A percentile compares a stretch with the other conserved stretches of the same genome.
phyloP scores from a whole-genome alignment of 2,888 invertebrate genomes.

The Apoda limacodes region DNA sequence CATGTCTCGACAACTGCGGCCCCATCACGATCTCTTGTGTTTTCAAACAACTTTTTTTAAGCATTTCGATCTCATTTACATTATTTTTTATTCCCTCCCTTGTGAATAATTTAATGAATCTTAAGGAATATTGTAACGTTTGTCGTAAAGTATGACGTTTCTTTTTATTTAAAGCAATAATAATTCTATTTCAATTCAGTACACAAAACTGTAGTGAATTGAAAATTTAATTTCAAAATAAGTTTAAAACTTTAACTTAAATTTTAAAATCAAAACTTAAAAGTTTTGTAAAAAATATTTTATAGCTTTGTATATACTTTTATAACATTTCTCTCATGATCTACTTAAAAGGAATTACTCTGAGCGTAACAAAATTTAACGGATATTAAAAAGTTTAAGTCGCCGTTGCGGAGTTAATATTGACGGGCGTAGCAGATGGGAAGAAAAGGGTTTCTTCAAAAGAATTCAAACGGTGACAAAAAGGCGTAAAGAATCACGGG shows the following conservation, averaged over 20 bases:
- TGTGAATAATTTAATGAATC: conserved; percentile 67
- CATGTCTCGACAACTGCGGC: conserved; percentile 50
- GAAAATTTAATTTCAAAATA: too few relatives aligned
- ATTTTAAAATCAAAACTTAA: too few relatives aligned
- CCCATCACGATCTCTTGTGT: conserved; percentile 53
- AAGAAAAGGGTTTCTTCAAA: conserved; percentile 62
- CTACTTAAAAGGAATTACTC: conserved; percentile 51
- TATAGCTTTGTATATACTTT: neutral
- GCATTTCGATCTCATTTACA: conserved; percentile 59
- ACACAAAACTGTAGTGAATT: too few relatives aligned
- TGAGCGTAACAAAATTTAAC: conserved; percentile 64
- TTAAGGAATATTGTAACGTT: conserved; percentile 49
- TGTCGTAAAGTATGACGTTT: conserved; percentile 26
- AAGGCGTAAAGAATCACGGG: conserved; percentile 67
- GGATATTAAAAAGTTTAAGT: conserved; percentile 71
- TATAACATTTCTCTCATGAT: conserved; percentile 23
- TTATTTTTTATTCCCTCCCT: conserved; percentile 56
- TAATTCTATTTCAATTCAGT: too few relatives aligned
- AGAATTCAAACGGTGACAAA: conserved; percentile 69
- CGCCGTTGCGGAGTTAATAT: conserved; percentile 63
- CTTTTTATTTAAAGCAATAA: too few relatives aligned
- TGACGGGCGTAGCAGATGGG: conserved; percentile 69
- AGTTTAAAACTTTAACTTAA: too few relatives aligned
- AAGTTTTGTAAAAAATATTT: too few relatives aligned
- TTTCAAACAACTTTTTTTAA: conserved; percentile 66